phyloP scores from a whole-genome alignment of 2,797 vertebrate species.

The Lemur catta region DNA sequence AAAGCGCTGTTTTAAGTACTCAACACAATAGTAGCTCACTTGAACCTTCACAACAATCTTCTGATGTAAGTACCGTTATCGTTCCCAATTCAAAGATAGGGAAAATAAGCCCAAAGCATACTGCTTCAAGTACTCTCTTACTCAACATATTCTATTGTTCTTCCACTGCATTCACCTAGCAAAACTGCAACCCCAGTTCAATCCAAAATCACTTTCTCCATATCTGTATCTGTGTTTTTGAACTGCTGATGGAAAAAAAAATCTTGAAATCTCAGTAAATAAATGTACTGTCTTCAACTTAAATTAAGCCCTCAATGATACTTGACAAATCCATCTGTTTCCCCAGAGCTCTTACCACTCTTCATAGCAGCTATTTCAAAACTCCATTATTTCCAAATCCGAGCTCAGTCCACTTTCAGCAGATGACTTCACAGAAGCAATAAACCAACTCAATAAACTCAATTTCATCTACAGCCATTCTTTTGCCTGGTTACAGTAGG shows the following conservation, averaged over 20 bases:
- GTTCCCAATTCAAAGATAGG: background rate
- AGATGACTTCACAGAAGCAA: background rate
- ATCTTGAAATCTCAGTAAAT: background rate
- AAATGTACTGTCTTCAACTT: background rate
- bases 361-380: background rate
- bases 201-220: background rate
- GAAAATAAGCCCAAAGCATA: background rate
- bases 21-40: background rate
- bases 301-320: background rate
- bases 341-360: background rate
- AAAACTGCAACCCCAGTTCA: background rate
- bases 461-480: background rate
- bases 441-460: background rate
- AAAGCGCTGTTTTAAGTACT: background rate
- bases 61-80: background rate
- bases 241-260: background rate
- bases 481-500: background rate
- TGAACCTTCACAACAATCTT: background rate
- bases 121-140: background rate
- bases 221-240: background rate
- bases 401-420: background rate
- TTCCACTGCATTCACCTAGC: background rate
- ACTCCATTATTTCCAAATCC: background rate
- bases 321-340: background rate
- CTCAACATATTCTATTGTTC: background rate